Conservation (phyloP, 35 echinoderm and acorn worm species). For the Lytechinus variegatus region DNA sequence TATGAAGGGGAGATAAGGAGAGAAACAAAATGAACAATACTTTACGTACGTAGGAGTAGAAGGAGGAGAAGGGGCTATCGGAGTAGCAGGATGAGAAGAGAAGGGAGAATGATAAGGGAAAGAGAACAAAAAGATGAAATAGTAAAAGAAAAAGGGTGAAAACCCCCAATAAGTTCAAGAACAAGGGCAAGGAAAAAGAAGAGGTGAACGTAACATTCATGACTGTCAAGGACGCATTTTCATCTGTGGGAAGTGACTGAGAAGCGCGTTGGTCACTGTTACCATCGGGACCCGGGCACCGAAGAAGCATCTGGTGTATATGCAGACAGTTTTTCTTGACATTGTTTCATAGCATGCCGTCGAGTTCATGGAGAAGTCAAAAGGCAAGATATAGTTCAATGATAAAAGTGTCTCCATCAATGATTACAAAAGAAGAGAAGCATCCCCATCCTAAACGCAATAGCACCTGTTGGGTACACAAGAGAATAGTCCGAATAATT, state of each 20-base stretch:
- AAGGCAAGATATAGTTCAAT: constrained; percentile 37
- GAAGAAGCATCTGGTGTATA: neutral
- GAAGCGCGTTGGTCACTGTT: neutral
- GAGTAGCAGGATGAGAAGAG: too few relatives aligned
- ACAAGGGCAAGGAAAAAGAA: neutral
- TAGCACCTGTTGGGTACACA: neutral
- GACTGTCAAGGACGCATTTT: neutral
- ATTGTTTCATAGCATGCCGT: constrained; percentile 2
- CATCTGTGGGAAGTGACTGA: neutral
- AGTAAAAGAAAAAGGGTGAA: too few relatives aligned
- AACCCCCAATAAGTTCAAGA: too few relatives aligned
- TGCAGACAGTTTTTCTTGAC: neutral
- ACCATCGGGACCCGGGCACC: neutral
- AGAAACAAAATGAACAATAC: too few relatives aligned
- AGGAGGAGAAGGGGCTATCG: too few relatives aligned
- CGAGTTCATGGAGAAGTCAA: constrained; percentile 40
- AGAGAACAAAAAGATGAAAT: too few relatives aligned
- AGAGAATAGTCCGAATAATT: neutral
- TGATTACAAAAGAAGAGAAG: constrained; percentile 3
- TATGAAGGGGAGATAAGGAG: too few relatives aligned
- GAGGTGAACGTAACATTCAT: neutral
- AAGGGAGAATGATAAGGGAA: too few relatives aligned
- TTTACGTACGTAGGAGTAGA: too few relatives aligned
- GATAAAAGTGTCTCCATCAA: neutral
- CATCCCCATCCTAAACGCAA: neutral